Percentiles rank a stretch among this genome's conserved stretches.
Conservation (phyloP, 2,113 vertebrate species). For the Anolis sagrei region DNA sequence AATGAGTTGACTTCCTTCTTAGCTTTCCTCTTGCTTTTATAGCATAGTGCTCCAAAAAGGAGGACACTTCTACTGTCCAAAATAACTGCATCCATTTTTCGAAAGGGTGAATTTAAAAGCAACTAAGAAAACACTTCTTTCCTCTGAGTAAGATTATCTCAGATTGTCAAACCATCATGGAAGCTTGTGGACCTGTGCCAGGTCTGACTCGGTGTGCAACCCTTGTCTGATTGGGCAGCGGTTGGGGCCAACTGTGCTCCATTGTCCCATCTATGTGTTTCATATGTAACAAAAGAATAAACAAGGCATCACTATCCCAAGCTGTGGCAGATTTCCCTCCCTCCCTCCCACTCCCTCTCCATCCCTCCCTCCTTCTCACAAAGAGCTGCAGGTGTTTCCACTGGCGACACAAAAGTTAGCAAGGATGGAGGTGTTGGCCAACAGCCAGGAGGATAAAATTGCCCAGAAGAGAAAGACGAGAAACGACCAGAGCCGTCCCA, state of each 20-base stretch:
- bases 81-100: too few relatives aligned
- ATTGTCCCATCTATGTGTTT: neutral
- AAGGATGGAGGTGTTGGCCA: constrained; percentile 67
- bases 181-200: neutral
- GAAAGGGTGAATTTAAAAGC: too few relatives aligned
- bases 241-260: constrained; percentile 30
- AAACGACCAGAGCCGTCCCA: constrained; percentile 61
- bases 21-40: neutral
- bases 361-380: constrained; percentile 2
- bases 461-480: constrained; percentile 64
- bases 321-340: constrained; percentile 39
- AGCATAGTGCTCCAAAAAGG: neutral
- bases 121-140: neutral
- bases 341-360: neutral
- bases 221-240: neutral
- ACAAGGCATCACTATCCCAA: constrained; percentile 57
- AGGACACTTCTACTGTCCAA: too few relatives aligned
- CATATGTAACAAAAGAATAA: constrained; percentile 47
- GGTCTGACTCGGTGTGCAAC: neutral
- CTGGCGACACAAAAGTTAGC: constrained; percentile 64
- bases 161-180: constrained; percentile 6
- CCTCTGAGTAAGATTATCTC: neutral
- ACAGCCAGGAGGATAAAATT: constrained; percentile 68
- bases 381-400: constrained; percentile 72
- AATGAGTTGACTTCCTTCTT: too few relatives aligned